Conservation (phyloP, 2,113 vertebrate genomes). For the Chlamydotis undulata region DNA sequence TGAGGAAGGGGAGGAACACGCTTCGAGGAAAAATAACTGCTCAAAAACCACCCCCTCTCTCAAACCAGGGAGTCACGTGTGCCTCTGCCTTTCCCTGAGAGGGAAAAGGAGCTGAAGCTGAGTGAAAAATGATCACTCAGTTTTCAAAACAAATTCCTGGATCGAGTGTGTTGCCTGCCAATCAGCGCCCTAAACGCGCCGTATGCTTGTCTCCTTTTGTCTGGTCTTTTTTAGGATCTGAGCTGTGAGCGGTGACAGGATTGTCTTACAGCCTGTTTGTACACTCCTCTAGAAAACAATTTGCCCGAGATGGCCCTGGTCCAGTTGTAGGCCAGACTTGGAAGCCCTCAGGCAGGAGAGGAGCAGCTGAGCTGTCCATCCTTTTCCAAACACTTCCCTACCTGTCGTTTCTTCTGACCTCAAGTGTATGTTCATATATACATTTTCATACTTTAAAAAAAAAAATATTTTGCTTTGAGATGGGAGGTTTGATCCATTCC, state of each 20-base stretch:
- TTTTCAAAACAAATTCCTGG: not conserved
- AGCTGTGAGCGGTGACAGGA: not conserved
- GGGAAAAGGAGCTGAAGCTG: not conserved
- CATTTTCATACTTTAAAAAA: too few species aligned
- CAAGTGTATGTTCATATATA: not conserved
- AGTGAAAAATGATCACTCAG: not conserved
- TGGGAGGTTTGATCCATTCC: not conserved
- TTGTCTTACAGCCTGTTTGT: not conserved
- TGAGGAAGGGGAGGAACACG: not conserved
- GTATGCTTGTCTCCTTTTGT: not conserved
- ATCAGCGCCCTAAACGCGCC: fast-evolving
- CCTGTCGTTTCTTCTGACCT: not conserved
- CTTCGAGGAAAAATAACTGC: fast-evolving
- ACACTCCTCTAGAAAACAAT: not conserved
- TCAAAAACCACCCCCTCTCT: not conserved
- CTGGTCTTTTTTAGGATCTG: not conserved
- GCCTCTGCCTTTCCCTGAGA: not conserved
- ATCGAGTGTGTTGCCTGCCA: not conserved
- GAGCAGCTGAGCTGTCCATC: not conserved
- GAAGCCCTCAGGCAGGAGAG: not conserved
- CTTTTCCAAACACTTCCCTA: not conserved
- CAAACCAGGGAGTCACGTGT: not conserved
- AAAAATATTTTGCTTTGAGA: not conserved
- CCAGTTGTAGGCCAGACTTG: not conserved
- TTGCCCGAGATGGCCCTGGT: not conserved